These are phyloP conservation scores for Microctenopoma stevenorrisi DNA, from an alignment of 2,797 vertebrate genomes.

Conservation along the genomic window DNA sequence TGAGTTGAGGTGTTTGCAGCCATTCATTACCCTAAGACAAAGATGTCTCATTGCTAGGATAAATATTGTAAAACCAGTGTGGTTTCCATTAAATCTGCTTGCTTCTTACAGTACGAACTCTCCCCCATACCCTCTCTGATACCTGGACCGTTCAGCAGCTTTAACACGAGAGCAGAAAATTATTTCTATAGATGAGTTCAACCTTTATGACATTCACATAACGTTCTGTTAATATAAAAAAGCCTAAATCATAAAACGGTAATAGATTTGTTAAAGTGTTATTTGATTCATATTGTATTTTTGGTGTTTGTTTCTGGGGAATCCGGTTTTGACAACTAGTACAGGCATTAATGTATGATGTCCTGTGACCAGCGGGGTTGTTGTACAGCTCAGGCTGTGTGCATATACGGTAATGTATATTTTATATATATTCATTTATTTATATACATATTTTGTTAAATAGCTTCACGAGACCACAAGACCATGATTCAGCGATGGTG, in stretches of 20 bases:
- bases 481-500: no score
- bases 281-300: constrained; percentile 5
- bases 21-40: constrained; percentile 2
- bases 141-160: background rate
- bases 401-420: no score
- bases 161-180: background rate
- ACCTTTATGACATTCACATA: background rate
- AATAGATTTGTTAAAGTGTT: background rate
- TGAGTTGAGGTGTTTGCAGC: constrained; percentile 1
- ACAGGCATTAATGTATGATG: no score
- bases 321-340: no score
- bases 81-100: background rate
- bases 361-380: no score
- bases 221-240: background rate
- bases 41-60: constrained; percentile 31
- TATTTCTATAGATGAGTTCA: background rate
- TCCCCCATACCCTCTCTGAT: background rate
- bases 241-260: background rate
- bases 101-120: background rate
- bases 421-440: no score
- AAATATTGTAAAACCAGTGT: background rate
- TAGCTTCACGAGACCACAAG: no score
- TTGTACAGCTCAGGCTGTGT: no score
- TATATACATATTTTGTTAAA: no score
- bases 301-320: no score